Conservation (phyloP, 2,113 vertebrate species). For the Festucalex cinctus region DNA sequence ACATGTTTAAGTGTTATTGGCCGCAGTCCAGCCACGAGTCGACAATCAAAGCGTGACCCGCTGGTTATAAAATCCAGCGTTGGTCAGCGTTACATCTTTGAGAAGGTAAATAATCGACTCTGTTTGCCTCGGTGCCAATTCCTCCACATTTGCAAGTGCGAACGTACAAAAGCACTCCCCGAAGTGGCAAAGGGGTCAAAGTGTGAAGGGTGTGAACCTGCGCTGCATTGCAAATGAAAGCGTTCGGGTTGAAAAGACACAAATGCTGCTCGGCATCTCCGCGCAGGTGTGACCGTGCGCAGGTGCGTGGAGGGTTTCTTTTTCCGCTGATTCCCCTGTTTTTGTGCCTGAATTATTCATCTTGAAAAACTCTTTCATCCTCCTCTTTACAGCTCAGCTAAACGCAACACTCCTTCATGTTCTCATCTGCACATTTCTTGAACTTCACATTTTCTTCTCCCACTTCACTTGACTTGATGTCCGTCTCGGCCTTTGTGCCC, state of each 20-base stretch:
- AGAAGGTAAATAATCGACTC: slow-evolving; percentile 4
- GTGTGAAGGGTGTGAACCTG: neutral
- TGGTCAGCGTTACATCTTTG: slow-evolving; percentile 5
- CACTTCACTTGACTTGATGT: slow-evolving; percentile 51
- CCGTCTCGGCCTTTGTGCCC: slow-evolving; percentile 37
- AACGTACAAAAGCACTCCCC: neutral
- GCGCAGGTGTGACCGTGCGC: slow-evolving; percentile 10
- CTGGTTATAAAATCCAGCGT: slow-evolving; percentile 2
- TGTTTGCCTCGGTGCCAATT: neutral
- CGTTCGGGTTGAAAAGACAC: neutral
- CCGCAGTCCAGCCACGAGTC: slow-evolving; percentile 15
- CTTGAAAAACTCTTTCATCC: slow-evolving; percentile 36
- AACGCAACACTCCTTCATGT: slow-evolving; percentile 36
- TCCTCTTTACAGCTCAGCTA: slow-evolving; percentile 32
- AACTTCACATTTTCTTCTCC: slow-evolving; percentile 48
- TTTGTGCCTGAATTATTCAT: slow-evolving; percentile 47
- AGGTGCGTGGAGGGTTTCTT: slow-evolving; percentile 7
- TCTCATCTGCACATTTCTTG: slow-evolving; percentile 9
- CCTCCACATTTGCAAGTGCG: slow-evolving; percentile 1
- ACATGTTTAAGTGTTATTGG: slow-evolving; percentile 16
- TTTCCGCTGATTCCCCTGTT: slow-evolving; percentile 47
- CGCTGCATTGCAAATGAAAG: slow-evolving; percentile 1
- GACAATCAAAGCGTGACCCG: neutral
- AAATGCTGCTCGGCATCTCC: neutral
- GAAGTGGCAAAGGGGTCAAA: neutral